Evolutionary conservation across 2,113 vertebrate species (phyloP), one percentile per base, ranked within the genome.

Genomic region (Amblyopsis rosae): DNA sequence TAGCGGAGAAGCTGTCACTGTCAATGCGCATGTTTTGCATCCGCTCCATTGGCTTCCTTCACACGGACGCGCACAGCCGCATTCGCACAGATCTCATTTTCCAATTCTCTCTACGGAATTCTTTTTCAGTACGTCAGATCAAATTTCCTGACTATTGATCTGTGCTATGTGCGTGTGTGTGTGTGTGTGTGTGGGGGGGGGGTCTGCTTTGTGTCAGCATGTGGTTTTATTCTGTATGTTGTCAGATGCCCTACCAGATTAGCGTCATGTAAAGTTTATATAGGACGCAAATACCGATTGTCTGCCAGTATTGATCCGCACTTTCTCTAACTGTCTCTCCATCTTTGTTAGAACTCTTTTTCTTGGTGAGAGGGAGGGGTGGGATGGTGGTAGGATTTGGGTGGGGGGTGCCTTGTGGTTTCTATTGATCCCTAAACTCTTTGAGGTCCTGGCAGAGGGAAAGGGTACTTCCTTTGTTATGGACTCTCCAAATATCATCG

Each of bases 391-490:
- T 41, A 41, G 35, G 35, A 8, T 5, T 5, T 41, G 5, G 1
- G 35, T 5, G 35, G 7, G 35, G 35, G 35, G 35, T 8, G 35
- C 7, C 35, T 41, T 48, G 9, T 57, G 55, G 15, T 50, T 51
- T 1, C 32, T 63, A 90, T 90, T 3, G 86, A 90, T 90, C 78
- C 75, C 67, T 69, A 82, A 70, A 69, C 77, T 82, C 83, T 87
- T 73, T 80, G 80, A 86, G 79, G 73, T 83, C 55, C 70, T 79
- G 79, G 73, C 75, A 72, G 62, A 75, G 72, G 77, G 74, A 71
- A 75, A 54, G 71, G 76, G 73, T 81, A 68, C 81, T 77, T 80
- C 74, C 79, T 74, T 61, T 68, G 77, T 63, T 86, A 89, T 90
- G 80, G 88, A 90, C 81, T 53, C 65, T 15, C 77, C 35, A 41